Base-by-base conservation (phyloP, 2,888 invertebrate genomes). In the Coremacera marginata region DNA sequence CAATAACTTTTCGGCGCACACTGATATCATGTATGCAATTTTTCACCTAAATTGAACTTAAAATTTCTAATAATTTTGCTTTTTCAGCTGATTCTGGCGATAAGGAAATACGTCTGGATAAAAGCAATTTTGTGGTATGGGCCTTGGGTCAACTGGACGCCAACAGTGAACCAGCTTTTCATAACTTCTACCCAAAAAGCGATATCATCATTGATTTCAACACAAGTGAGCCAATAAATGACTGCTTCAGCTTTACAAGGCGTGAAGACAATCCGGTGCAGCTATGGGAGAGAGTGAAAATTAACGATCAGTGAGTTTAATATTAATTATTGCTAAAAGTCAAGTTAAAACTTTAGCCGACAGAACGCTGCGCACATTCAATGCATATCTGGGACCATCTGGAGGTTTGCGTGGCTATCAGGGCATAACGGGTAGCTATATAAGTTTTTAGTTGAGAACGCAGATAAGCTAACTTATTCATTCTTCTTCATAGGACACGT, bases 381-480 rank as follows among this genome's bases (percentile, higher is more conserved):
- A 92, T 80, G 94, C 96, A 34, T 92, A 94, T 77, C 90, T 98
- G 77, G 98, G 98, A 0, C 96, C 96, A 3, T 93, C 96, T 31
- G 97, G 95, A 4, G 96, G 95, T 0, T 90, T 91, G 86, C 92
- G 94, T 76, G 96, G 96, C 16, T 95, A 95, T 88, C 93, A 94
- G 88, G 93, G 93, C 63, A 91, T 93, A 70, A 94, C 94, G 80
- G 93, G 93, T 92, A 89, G 83, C 14, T 44, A 11, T 44, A 44
- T 11, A 44, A 14, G 14, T 44, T 11, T 44, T 44, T 44, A 44
- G 11, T 14, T 44, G 11, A 44, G 14, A 1, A 11, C 44, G 11
- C 44, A 44, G 44, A 44, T 11, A 11, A 44, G 44, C 7, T 44
- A 1, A 44, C 14, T 44, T 44, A 11, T 34, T 52, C 2, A 51